Evolutionary conservation across 2,888 invertebrate genomes (phyloP), one percentile per base, ranked within the genome.

Genomic region (Lampropteryx suffumata): DNA sequence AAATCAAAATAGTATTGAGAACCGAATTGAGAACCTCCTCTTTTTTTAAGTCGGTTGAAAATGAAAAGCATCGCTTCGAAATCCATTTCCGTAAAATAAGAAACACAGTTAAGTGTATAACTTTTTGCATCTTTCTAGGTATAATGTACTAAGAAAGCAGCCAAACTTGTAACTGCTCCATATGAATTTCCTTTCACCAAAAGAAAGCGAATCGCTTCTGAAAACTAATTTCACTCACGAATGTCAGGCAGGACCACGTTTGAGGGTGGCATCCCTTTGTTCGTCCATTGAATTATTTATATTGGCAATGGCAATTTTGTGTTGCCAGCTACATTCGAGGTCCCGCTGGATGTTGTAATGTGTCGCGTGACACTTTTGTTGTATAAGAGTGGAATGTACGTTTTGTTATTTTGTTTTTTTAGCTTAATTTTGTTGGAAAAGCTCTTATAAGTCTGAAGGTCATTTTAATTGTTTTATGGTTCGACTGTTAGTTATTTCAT

Each of bases 171-270:
- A 3, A 17, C 17, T 17, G 3, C 4, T 11, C n/a, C 3, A 10
- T 21, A 10, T 35, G 10, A 34, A 35, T 21, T 35, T 35, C 21
- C 11, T 11, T 12, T 34, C 10, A 12, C 5, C 7, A 13, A 34
- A 39, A 46, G 33, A 42, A 46, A 42, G 26, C 30, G 35, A 36
- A 30, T 48, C 37, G 61, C 50, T 44, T 49, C 50, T 44, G 59
- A 45, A 61, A 69, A 67, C 67, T 73, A 77, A 78, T 76, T 73
- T 72, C 64, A 69, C 69, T 70, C 57, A 51, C 50, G 75, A 71
- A 68, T 73, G 79, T 75, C 77, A 70, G 65, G 67, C 77, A 70
- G 65, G 67, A 70, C 65, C 76, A 62, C 67, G 54, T 34, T 43
- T n/a, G 40, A 48, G 57, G 49, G 41, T 44, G 59, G 55, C 54